Base-by-base conservation (phyloP, 2,888 invertebrate genomes). In the Congeria kusceri region DNA sequence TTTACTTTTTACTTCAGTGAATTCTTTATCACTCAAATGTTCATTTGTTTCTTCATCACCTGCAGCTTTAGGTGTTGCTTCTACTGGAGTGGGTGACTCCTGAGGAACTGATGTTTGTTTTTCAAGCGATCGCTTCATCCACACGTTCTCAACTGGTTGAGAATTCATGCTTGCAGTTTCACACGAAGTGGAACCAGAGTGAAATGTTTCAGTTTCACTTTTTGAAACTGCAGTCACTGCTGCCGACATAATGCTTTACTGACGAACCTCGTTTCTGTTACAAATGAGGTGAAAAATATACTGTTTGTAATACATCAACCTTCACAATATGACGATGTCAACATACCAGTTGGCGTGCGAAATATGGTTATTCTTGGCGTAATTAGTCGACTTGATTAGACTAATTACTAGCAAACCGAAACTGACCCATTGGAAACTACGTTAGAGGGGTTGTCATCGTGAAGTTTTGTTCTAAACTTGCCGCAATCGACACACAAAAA, bases 201-300 rank as follows among this genome's bases (percentile, higher is more conserved):
- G 84, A 75, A 86, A 86, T 59, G 74, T 82, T 66, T 86, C 86
- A 62, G 80, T 83, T 59, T 85, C 75, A 11, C 69, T 65, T 28
- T 74, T 47, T 15, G 70, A 66, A n/a, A 77, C 72, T 5, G 85
- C 66, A 18, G 80, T 75, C 61, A 85, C 73, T 49, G 84, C 84
- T 49, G 85, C 67, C 57, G 87, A 85, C 86, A 83, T 86, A 71
- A 44, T 72, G 62, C n/a, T 29, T 18, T 1, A 39, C 39, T 39
- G 13, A 57, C 39, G 15, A 9, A 39, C 39, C 39, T 39, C 39
- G 5, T 15, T 39, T 39, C 11, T 39, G 15, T 46, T 3, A 5
- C 13, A 39, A 39, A 5, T 39, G 39, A 39, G 39, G 39, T 39
- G 9, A 39, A 39, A 39, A 39, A 39, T 39, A 39, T 39, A 13